Evolutionary conservation across 2,797 vertebrate species (phyloP).

Genomic region (Varecia variegata): DNA sequence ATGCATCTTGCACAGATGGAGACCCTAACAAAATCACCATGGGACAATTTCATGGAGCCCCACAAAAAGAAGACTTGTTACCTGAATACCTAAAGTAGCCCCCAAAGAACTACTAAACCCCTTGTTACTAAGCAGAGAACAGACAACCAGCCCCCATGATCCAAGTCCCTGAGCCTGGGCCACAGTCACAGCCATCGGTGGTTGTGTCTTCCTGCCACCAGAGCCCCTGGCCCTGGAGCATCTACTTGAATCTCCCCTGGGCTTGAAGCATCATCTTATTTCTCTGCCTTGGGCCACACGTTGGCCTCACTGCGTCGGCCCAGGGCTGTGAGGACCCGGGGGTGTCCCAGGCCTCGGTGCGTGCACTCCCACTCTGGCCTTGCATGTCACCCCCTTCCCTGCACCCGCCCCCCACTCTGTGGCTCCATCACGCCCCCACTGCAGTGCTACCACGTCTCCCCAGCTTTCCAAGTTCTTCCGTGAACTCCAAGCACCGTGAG

Average conservation of each 20-base stretch:
- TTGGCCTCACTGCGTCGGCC: background rate
- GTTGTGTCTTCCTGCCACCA: background rate
- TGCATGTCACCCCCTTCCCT: background rate
- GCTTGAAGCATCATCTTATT: background rate
- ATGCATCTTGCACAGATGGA: fast-evolving
- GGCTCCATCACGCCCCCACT: background rate
- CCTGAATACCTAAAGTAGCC: background rate
- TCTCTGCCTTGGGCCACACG: fast-evolving
- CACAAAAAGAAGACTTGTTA: background rate
- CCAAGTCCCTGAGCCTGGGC: too few species aligned
- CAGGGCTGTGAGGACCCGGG: too few species aligned
- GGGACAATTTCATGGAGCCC: fast-evolving
- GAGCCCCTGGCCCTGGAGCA: background rate
- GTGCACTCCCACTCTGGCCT: fast-evolving
- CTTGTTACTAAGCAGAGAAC: background rate
- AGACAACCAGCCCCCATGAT: background rate
- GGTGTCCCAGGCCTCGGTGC: background rate
- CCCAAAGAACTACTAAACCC: too few species aligned
- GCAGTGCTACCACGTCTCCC: too few species aligned
- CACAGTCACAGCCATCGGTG: fast-evolving
- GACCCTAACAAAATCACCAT: background rate
- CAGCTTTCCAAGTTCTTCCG: too few species aligned
- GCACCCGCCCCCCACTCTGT: background rate
- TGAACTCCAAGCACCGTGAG: fast-evolving
- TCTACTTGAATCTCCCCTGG: background rate